A percentile compares a stretch with the other conserved stretches of the same genome.
phyloP scores from a whole-genome alignment of 1,140 invertebrate genomes.

The Tachypleus tridentatus region DNA sequence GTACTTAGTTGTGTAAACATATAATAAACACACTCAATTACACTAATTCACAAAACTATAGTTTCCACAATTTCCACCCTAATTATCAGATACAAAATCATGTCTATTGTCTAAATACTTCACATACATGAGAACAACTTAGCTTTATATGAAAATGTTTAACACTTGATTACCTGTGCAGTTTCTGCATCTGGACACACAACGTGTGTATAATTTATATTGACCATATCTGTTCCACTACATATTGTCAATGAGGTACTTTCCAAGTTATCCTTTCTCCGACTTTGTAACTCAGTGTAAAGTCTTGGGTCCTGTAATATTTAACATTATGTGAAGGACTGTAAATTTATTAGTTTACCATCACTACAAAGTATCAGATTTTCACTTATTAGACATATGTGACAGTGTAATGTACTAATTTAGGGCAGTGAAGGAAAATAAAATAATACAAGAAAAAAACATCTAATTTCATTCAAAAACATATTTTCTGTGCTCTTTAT shows the following conservation, averaged over 20 bases:
- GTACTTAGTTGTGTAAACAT: too few species aligned
- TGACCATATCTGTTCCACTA: conserved; percentile 97
- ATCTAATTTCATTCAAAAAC: too few species aligned
- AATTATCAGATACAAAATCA: too few species aligned
- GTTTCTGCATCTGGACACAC: conserved; percentile 82
- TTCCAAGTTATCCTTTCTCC: conserved; percentile 61
- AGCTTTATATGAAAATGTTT: background rate
- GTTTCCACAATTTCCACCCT: too few species aligned
- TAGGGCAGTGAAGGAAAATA: conserved; percentile 3
- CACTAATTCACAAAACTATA: too few species aligned
- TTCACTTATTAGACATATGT: too few species aligned
- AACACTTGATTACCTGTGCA: conserved; percentile 59
- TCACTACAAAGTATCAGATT: too few species aligned
- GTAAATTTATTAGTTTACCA: background rate
- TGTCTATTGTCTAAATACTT: too few species aligned
- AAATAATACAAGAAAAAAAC: conserved; percentile 1
- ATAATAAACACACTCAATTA: too few species aligned
- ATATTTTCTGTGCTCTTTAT: too few species aligned
- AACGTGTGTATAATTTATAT: conserved; percentile 95
- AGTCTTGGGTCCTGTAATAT: conserved; percentile 65
- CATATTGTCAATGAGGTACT: conserved; percentile 95
- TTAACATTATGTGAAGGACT: background rate
- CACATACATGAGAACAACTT: background rate
- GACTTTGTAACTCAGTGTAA: conserved; percentile 52
- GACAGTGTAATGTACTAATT: too few species aligned